Percentiles rank a stretch among this genome's conserved stretches.
Evolutionary conservation across 1,140 invertebrate species (phyloP).

Genomic region (Diabrotica virgifera): DNA sequence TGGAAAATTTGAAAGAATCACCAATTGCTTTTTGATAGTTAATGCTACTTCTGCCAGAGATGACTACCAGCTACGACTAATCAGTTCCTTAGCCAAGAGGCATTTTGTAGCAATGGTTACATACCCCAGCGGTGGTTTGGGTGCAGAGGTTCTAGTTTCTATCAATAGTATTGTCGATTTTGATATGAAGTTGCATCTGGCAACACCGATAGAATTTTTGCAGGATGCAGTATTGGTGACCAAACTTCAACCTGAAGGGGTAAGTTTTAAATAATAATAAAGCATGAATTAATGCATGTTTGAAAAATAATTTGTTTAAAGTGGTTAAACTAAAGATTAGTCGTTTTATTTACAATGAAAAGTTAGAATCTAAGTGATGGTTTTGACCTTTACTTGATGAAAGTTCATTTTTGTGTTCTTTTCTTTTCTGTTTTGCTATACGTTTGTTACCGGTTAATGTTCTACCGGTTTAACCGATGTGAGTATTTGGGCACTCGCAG

Average conservation of each 20-base stretch:
- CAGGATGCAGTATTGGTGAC: conserved; percentile 61
- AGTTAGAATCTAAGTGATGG: too few relatives aligned
- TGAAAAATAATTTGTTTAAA: too few relatives aligned
- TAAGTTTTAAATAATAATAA: conserved; percentile 39
- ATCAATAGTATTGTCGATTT: conserved; percentile 60
- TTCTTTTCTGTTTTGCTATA: too few relatives aligned
- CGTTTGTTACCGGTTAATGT: too few relatives aligned
- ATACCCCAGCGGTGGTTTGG: conserved; percentile 62
- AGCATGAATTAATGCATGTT: not conserved
- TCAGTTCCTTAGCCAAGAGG: conserved; percentile 63
- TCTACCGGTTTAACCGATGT: too few relatives aligned
- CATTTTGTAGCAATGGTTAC: conserved; percentile 69
- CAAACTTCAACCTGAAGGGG: conserved; percentile 59
- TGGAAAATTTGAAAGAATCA: conserved; percentile 60
- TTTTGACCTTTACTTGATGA: too few relatives aligned
- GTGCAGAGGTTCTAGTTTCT: conserved; percentile 63
- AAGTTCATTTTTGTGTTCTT: too few relatives aligned
- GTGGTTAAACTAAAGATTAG: too few relatives aligned
- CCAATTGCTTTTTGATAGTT: conserved; percentile 63
- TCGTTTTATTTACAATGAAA: too few relatives aligned
- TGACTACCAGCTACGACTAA: conserved; percentile 62
- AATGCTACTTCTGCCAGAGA: conserved; percentile 71
- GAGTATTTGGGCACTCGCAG: too few relatives aligned
- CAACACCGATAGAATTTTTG: conserved; percentile 67
- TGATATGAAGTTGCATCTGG: conserved; percentile 67